A percentile compares a stretch with the other conserved stretches of the same genome.
These are phyloP conservation scores for Clanis bilineata DNA, from an alignment of 2,888 invertebrate genomes.

Conservation along the genomic window DNA sequence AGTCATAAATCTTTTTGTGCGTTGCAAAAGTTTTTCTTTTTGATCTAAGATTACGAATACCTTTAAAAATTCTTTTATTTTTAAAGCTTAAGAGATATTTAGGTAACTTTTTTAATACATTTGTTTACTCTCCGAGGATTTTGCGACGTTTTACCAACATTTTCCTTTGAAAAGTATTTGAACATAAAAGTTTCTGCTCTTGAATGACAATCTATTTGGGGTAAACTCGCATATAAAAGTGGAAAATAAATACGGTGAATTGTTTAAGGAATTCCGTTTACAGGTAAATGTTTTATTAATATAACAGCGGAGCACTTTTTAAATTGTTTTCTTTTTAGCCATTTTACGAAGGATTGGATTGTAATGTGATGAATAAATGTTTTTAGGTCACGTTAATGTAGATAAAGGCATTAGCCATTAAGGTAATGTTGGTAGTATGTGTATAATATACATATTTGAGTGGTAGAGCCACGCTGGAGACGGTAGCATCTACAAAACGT, in stretches of 20 bases:
- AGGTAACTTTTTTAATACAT: slow-evolving; percentile 13
- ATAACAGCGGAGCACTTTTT: neutral
- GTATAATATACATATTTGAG: too few species aligned
- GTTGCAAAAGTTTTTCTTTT: slow-evolving; percentile 25
- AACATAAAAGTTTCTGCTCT: neutral
- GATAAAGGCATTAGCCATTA: too few species aligned
- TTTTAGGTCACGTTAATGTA: neutral
- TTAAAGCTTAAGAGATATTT: neutral
- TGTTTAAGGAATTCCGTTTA: neutral
- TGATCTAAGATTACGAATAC: slow-evolving; percentile 23
- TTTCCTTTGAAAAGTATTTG: neutral
- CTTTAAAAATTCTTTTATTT: slow-evolving; percentile 16
- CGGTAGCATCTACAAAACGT: too few species aligned
- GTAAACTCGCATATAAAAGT: neutral
- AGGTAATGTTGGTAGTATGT: too few species aligned
- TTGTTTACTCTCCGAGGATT: neutral
- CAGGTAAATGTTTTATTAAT: neutral
- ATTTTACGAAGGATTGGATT: neutral
- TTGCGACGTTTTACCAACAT: neutral
- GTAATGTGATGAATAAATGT: neutral
- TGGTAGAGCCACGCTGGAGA: too few species aligned
- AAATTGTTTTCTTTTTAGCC: neutral
- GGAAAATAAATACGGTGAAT: neutral
- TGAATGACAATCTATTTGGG: neutral
- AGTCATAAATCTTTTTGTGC: slow-evolving; percentile 34